Conservation (phyloP, 2,113 vertebrate species). For the Cyprinodon brontotheroides region DNA sequence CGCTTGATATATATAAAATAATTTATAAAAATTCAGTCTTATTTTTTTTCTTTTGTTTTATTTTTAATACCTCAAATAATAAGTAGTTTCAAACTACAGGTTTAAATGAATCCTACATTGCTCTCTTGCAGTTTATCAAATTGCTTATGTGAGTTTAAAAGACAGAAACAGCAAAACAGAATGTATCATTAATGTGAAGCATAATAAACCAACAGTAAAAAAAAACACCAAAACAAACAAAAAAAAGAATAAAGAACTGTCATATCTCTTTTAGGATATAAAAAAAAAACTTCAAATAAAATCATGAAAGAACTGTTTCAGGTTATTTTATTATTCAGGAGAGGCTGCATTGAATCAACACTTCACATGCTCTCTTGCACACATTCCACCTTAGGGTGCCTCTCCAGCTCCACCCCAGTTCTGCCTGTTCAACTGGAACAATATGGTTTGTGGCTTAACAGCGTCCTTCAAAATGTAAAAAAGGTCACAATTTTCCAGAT, state of each 20-base stretch:
- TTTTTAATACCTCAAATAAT: neutral
- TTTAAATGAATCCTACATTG: neutral
- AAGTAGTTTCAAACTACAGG: neutral
- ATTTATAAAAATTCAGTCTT: neutral
- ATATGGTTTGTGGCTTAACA: conserved; percentile 1
- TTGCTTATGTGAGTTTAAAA: neutral
- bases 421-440: conserved; percentile 3
- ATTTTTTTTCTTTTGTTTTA: neutral
- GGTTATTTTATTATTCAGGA: conserved; percentile 10
- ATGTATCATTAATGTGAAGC: neutral
- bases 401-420: neutral
- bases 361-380: conserved; percentile 4
- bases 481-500: conserved; percentile 1
- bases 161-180: conserved; percentile 8
- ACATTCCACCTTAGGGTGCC: conserved; percentile 14
- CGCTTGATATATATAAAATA: neutral
- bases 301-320: neutral
- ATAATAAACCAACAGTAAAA: neutral
- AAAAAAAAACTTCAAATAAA: neutral
- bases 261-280: neutral
- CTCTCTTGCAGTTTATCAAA: conserved; percentile 1
- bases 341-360: conserved; percentile 6
- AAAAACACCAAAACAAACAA: neutral
- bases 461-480: neutral
- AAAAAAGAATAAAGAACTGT: neutral